Conservation (phyloP, 2,113 vertebrate species). For the Nothobranchius kuhntae region DNA sequence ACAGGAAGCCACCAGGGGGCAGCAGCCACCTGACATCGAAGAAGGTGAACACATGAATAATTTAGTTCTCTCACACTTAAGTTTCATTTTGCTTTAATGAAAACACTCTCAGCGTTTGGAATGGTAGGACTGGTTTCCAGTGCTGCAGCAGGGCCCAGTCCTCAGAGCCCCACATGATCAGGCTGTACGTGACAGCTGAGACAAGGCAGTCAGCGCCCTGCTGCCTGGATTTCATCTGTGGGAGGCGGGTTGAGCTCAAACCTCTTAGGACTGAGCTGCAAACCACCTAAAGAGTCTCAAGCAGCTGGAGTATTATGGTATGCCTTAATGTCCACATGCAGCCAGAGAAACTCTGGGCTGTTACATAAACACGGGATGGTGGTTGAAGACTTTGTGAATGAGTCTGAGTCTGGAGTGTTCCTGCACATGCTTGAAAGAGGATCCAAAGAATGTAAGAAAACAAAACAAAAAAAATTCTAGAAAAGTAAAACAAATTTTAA, state of each 20-base stretch:
- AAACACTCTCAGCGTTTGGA: background rate
- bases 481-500: background rate
- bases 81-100: background rate
- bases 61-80: background rate
- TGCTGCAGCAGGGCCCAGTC: background rate
- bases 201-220: slow-evolving; percentile 38
- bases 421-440: background rate
- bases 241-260: slow-evolving; percentile 6
- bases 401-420: background rate
- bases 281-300: slow-evolving; percentile 19
- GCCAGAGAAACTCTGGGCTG: background rate
- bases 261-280: slow-evolving; percentile 8
- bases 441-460: background rate
- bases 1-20: slow-evolving; percentile 99
- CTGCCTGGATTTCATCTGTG: slow-evolving; percentile 40
- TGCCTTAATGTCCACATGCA: background rate
- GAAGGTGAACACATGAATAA: background rate
- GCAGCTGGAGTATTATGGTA: slow-evolving; percentile 3
- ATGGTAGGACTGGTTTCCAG: slow-evolving; percentile 6
- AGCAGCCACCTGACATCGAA: slow-evolving; percentile 87
- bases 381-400: background rate
- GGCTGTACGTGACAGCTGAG: slow-evolving; percentile 41
- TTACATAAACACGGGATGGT: background rate
- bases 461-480: background rate
- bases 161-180: slow-evolving; percentile 17